phyloP scores from a whole-genome alignment of 2,888 invertebrate species.

The Hypomecis punctinalis region DNA sequence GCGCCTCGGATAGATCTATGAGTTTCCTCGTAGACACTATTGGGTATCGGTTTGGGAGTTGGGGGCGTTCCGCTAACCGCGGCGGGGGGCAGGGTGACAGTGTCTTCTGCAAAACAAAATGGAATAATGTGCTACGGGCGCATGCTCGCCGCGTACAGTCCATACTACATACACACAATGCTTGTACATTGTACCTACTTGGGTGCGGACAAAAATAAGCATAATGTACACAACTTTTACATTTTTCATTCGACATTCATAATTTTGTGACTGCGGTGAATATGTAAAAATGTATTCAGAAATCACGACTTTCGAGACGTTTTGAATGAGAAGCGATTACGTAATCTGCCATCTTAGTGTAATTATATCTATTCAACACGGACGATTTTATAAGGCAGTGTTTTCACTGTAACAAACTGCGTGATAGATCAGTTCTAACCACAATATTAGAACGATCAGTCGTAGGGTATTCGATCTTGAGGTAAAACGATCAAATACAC shows the following conservation, averaged over 20 bases:
- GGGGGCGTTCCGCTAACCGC: conserved; percentile 79
- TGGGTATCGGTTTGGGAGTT: conserved; percentile 74
- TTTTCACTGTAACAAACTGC: not conserved
- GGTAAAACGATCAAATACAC: no score
- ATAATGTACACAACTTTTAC: conserved; percentile 11
- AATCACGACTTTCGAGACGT: conserved; percentile 30
- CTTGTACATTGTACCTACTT: conserved; percentile 4
- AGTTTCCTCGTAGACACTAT: conserved; percentile 77
- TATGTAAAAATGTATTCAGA: conserved; percentile 3
- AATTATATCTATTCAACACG: no score
- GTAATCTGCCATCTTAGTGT: no score
- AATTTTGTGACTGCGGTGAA: not conserved
- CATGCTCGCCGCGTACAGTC: conserved; percentile 61
- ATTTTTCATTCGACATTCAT: conserved; percentile 16
- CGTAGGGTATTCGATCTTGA: no score
- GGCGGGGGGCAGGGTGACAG: conserved; percentile 77
- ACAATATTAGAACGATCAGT: no score
- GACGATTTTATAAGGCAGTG: not conserved
- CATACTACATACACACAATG: conserved; percentile 43
- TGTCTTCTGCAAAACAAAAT: conserved; percentile 82
- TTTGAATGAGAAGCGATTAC: not conserved
- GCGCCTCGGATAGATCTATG: conserved; percentile 76
- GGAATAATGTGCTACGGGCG: conserved; percentile 75
- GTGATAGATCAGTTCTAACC: no score
- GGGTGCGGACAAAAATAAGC: conserved; percentile 18